Evolutionary conservation across 2,113 vertebrate genomes (phyloP).

Genomic region (Baryphthengus martii): DNA sequence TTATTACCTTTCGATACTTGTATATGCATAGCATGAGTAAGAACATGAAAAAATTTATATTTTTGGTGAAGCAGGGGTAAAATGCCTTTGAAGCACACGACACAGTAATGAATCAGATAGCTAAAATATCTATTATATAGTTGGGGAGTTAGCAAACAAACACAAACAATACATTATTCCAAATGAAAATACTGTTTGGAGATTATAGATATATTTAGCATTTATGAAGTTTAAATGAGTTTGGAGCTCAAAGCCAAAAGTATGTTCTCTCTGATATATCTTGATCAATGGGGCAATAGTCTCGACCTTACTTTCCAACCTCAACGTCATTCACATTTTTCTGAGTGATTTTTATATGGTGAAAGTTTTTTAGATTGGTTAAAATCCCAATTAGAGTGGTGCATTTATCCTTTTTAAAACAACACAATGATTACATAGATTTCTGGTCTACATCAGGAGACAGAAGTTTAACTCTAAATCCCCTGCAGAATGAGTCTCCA

Average conservation of each 20-base stretch:
- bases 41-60: neutral
- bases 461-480: neutral
- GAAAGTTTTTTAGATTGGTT: neutral
- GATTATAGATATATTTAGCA: neutral
- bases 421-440: neutral
- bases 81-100: neutral
- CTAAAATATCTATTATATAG: neutral
- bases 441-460: neutral
- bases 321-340: neutral
- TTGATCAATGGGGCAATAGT: neutral
- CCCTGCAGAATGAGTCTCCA: neutral
- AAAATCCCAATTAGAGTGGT: neutral
- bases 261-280: neutral
- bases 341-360: neutral
- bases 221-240: neutral
- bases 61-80: conserved; percentile 26
- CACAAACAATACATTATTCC: neutral
- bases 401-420: neutral
- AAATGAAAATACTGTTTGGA: conserved; percentile 9
- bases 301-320: neutral
- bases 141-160: conserved; percentile 46
- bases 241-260: neutral
- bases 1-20: conserved; percentile 55
- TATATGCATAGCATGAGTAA: neutral
- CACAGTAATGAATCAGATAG: neutral